phyloP scores from a whole-genome alignment of 2,797 vertebrate species.

The Myiotriccus ornatus region DNA sequence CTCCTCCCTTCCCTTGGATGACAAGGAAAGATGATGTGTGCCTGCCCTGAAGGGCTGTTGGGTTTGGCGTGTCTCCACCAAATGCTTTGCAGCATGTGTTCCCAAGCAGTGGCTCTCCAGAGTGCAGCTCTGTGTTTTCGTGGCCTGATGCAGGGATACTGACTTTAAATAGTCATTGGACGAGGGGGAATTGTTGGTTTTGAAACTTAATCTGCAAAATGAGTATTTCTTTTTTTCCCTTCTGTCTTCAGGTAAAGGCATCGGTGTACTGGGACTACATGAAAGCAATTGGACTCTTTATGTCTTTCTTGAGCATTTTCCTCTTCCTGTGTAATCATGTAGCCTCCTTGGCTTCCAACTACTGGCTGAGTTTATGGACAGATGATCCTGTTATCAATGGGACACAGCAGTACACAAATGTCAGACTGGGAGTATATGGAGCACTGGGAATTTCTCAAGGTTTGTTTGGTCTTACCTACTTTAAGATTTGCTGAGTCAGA shows the following conservation, averaged over 20 bases:
- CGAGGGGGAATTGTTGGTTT: not conserved
- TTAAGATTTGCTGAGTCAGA: not conserved
- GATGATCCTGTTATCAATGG: constrained; percentile 91
- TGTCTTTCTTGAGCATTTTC: constrained; percentile 85
- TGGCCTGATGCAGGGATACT: not conserved
- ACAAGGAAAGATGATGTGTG: not conserved
- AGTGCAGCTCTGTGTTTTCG: not conserved
- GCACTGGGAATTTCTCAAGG: constrained; percentile 88
- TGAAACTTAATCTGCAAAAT: not conserved
- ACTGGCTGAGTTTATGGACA: constrained; percentile 96
- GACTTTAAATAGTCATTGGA: not conserved
- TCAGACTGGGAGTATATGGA: constrained; percentile 89
- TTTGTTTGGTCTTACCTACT: constrained; percentile 51
- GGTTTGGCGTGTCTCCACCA: not conserved
- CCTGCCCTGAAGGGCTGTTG: not conserved
- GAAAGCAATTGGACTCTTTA: constrained; percentile 86
- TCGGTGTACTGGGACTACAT: constrained; percentile 93
- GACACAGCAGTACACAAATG: constrained; percentile 82
- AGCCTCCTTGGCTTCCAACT: constrained; percentile 88
- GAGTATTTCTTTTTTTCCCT: not conserved
- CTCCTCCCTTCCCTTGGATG: not conserved
- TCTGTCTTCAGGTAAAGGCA: constrained; percentile 83
- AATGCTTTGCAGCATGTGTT: not conserved
- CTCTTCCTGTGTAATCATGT: constrained; percentile 87
- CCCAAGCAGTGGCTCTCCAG: not conserved